These are phyloP conservation scores for Pterocles orientalis DNA, from an alignment of 2,113 vertebrate genomes.

Conservation along the genomic window DNA sequence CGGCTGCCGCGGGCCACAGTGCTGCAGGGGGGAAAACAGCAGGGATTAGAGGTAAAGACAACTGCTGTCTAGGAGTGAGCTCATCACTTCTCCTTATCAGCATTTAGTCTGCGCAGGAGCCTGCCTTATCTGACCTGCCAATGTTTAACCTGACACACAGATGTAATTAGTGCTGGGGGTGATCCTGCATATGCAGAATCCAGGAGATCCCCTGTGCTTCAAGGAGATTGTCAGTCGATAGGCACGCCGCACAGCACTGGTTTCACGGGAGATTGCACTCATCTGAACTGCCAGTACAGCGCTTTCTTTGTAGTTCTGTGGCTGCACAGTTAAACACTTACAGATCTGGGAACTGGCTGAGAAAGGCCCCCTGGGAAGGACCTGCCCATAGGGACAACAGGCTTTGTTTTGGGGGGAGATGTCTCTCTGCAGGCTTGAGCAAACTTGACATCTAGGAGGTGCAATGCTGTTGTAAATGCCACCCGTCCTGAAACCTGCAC, in stretches of 20 bases:
- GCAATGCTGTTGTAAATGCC: not conserved
- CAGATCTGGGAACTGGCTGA: not conserved
- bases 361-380: not conserved
- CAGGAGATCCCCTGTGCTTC: not conserved
- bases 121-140: not conserved
- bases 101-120: not conserved
- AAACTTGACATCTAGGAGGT: not conserved
- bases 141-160: not conserved
- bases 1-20: conserved; percentile 69
- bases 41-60: not conserved
- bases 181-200: not conserved
- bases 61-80: not conserved
- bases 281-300: not conserved
- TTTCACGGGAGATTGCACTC: not conserved
- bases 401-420: not conserved
- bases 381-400: not conserved
- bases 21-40: conserved; percentile 53
- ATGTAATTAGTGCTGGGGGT: not conserved
- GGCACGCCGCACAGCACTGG: not conserved
- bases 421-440: not conserved
- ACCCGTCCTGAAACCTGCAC: not conserved
- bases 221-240: not conserved
- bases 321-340: not conserved
- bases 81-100: not conserved
- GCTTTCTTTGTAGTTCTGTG: not conserved